Evolutionary conservation across 92 coral and sea anemone species (phyloP).

Genomic region (Porites evermanni): DNA sequence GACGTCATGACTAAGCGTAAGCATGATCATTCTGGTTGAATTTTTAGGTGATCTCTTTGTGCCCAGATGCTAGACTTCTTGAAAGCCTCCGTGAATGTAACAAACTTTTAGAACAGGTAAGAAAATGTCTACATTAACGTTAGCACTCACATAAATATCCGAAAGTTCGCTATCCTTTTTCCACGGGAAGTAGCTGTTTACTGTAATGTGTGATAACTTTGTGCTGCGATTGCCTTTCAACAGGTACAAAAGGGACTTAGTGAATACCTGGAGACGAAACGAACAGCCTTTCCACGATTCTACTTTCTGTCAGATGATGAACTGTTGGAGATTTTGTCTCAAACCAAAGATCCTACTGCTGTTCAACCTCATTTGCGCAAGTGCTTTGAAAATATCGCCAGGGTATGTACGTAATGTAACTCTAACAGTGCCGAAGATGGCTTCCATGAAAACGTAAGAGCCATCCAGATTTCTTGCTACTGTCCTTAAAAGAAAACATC

Average conservation of each 20-base stretch:
- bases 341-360: conserved; percentile 99
- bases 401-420: conserved; percentile 32
- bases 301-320: conserved; percentile 99
- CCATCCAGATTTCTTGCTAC: too few relatives aligned
- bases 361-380: conserved; percentile 99
- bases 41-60: conserved; percentile 90
- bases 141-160: neutral
- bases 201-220: neutral
- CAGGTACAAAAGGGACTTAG: conserved; percentile 99
- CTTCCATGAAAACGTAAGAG: too few relatives aligned
- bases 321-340: conserved; percentile 94
- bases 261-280: conserved; percentile 97
- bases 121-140: neutral
- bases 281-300: conserved; percentile 97
- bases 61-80: conserved; percentile 94
- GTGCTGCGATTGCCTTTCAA: neutral
- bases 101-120: conserved; percentile 96
- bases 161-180: neutral
- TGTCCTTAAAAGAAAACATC: too few relatives aligned
- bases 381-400: conserved; percentile 98
- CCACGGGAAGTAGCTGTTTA: neutral
- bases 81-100: conserved; percentile 97
- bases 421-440: neutral
- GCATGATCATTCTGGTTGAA: neutral
- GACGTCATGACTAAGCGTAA: neutral